Percentiles rank a stretch among this genome's conserved stretches.
Evolutionary conservation across 2,797 vertebrate species (phyloP).

Genomic region (Labeo calbasu): DNA sequence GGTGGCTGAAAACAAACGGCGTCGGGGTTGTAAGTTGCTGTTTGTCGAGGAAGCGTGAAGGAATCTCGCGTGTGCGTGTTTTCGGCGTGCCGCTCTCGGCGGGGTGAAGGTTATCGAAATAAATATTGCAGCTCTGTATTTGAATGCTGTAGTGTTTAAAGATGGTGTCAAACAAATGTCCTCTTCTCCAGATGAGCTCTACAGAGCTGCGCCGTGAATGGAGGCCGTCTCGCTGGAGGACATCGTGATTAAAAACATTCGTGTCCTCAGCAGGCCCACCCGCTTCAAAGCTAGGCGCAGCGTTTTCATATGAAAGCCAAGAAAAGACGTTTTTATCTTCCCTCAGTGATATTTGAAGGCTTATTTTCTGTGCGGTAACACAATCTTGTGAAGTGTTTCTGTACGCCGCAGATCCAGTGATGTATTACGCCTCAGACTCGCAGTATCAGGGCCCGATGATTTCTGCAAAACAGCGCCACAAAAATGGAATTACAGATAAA

Average conservation of each 20-base stretch:
- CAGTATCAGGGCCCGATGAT: not conserved
- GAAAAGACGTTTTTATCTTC: conserved; percentile 40
- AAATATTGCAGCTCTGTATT: conserved; percentile 25
- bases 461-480: not conserved
- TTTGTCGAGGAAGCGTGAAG: conserved; percentile 6
- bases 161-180: conserved; percentile 47
- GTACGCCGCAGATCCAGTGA: not conserved
- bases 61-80: not conserved
- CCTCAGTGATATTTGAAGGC: conserved; percentile 39
- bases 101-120: conserved; percentile 39
- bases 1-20: conserved; percentile 1
- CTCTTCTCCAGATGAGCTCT: conserved; percentile 43
- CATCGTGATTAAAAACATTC: conserved; percentile 60
- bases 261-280: conserved; percentile 43
- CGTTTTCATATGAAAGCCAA: conserved; percentile 50
- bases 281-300: conserved; percentile 47
- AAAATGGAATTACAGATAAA: not conserved
- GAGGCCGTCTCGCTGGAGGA: conserved; percentile 52
- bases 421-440: not conserved
- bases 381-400: conserved; percentile 21
- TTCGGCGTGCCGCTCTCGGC: not conserved
- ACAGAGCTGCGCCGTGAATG: conserved; percentile 46
- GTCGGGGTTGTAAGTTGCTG: not conserved
- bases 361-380: conserved; percentile 21
- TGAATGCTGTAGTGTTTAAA: conserved; percentile 27